Conservation (phyloP, 2,113 vertebrate species). For the Caranx melampygus region DNA sequence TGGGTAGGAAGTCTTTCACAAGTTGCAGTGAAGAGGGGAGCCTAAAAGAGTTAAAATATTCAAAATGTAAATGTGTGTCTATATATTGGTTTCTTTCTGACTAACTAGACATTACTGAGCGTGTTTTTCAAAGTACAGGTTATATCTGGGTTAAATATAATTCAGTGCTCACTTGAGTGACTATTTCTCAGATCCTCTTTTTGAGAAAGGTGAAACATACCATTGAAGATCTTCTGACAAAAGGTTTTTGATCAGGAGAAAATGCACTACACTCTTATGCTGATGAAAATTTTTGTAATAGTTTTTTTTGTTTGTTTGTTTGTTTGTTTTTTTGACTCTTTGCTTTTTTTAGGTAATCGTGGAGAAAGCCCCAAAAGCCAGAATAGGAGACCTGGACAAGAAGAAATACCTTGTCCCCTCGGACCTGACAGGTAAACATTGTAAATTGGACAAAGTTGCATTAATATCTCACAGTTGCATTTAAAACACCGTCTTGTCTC, state of each 20-base stretch:
- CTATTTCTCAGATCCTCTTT: constrained; percentile 61
- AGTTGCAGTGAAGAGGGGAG: too few relatives aligned
- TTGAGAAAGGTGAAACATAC: constrained; percentile 10
- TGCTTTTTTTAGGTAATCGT: constrained; percentile 88
- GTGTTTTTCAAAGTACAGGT: background rate
- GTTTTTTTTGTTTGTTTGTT: background rate
- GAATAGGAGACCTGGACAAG: constrained; percentile 96
- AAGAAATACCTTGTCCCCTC: constrained; percentile 96
- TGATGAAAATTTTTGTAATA: background rate
- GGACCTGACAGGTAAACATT: constrained; percentile 89
- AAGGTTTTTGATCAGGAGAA: background rate
- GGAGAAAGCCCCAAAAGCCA: constrained; percentile 94
- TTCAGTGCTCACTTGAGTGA: background rate
- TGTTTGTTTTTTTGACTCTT: background rate
- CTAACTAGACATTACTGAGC: background rate
- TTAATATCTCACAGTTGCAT: background rate
- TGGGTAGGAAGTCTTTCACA: background rate
- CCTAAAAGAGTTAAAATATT: too few relatives aligned
- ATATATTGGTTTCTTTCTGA: background rate
- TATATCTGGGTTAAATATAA: background rate
- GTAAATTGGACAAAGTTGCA: too few relatives aligned
- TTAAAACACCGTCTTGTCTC: background rate
- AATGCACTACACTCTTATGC: background rate
- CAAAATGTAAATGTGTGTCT: too few relatives aligned
- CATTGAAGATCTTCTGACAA: background rate